phyloP scores from a whole-genome alignment of 2,888 invertebrate genomes.

The Piscicola geometra region DNA sequence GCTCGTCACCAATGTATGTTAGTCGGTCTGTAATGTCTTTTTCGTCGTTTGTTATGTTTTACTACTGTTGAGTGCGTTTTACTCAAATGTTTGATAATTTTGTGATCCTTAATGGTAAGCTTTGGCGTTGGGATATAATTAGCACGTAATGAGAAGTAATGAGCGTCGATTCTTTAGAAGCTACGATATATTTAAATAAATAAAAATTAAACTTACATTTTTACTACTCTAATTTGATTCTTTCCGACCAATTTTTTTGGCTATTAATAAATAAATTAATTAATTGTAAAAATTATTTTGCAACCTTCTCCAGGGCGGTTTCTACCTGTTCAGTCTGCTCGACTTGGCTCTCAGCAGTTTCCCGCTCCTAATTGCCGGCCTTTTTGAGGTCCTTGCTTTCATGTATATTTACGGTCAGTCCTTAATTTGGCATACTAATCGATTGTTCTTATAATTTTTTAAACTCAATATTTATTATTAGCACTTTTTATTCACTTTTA shows the following conservation, averaged over 20 bases:
- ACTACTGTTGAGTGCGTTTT: slow-evolving; percentile 5
- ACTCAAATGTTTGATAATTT: slow-evolving; percentile 14
- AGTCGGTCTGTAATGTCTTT: not conserved
- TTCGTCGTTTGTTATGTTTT: not conserved
- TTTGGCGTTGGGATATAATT: no score
- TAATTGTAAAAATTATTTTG: not conserved
- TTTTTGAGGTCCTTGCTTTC: slow-evolving; percentile 51
- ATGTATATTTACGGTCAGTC: slow-evolving; percentile 55
- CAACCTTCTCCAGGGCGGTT: slow-evolving; percentile 51
- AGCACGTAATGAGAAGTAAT: no score
- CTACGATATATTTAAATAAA: not conserved
- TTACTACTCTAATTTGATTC: not conserved
- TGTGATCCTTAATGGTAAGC: slow-evolving; percentile 13
- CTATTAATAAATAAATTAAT: not conserved
- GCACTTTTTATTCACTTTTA: not conserved
- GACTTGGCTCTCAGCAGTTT: slow-evolving; percentile 53
- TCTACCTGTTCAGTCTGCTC: slow-evolving; percentile 52
- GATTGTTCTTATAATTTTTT: no score
- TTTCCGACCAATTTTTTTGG: no score
- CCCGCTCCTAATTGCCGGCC: slow-evolving; percentile 53
- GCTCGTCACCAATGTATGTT: slow-evolving; percentile 45
- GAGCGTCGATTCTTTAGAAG: no score
- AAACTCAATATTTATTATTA: no score
- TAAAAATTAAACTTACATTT: not conserved
- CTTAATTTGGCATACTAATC: no score